These are phyloP conservation scores for Hipposideros armiger DNA, from an alignment of 2,113 vertebrate genomes.

Conservation along the genomic window DNA sequence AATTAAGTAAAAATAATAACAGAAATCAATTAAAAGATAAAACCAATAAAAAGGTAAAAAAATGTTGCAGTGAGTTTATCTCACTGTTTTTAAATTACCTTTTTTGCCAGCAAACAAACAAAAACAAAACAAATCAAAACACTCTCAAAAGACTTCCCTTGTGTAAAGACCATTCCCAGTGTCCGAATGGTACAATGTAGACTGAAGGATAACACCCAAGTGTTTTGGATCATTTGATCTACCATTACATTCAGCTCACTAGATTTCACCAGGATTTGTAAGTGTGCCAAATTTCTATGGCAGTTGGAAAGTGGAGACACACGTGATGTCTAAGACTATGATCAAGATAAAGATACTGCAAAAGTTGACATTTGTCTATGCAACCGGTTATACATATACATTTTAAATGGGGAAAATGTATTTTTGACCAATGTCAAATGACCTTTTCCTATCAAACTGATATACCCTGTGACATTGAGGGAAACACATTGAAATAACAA, in stretches of 20 bases:
- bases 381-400: constrained; percentile 61
- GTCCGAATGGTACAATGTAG: constrained; percentile 50
- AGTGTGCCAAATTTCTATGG: constrained; percentile 73
- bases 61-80: neutral
- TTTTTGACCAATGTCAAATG: constrained; percentile 67
- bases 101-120: constrained; percentile 6
- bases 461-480: constrained; percentile 74
- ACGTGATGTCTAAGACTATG: constrained; percentile 71
- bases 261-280: constrained; percentile 67
- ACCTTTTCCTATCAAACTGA: constrained; percentile 78
- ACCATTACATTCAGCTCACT: constrained; percentile 68
- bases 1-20: constrained; percentile 53
- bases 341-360: constrained; percentile 64
- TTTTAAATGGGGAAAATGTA: constrained; percentile 66
- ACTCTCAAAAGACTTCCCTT: constrained; percentile 71
- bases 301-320: constrained; percentile 67
- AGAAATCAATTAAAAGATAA: constrained; percentile 76
- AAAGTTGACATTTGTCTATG: constrained; percentile 67
- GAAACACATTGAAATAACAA: constrained; percentile 80
- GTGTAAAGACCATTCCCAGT: constrained; percentile 60
- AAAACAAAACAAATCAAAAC: neutral
- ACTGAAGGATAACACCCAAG: constrained; percentile 74
- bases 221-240: constrained; percentile 64
- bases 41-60: constrained; percentile 60
- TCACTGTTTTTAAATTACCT: constrained; percentile 55